These are phyloP conservation scores for Lithosia quadra DNA, from an alignment of 2,888 invertebrate species.

Conservation along the genomic window DNA sequence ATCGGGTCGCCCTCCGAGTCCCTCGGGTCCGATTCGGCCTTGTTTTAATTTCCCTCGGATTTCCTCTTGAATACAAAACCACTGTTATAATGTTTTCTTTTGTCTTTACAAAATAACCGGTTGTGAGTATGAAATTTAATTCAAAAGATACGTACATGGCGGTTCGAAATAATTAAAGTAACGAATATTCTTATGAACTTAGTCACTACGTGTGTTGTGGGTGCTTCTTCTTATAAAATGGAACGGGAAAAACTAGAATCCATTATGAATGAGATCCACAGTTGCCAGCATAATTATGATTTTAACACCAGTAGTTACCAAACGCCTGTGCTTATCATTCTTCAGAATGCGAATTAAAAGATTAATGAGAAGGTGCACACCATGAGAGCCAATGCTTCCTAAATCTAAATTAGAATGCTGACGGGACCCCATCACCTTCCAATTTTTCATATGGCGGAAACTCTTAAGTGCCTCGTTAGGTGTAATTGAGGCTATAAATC, in stretches of 20 bases:
- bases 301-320: background rate
- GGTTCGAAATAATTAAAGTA: background rate
- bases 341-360: background rate
- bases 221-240: no score
- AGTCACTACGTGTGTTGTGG: background rate
- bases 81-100: slow-evolving; percentile 50
- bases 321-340: background rate
- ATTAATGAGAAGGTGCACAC: background rate
- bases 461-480: background rate
- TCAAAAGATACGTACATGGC: slow-evolving; percentile 18
- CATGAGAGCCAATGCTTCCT: background rate
- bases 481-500: background rate
- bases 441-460: background rate
- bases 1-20: slow-evolving; percentile 51
- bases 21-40: slow-evolving; percentile 54
- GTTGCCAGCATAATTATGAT: background rate
- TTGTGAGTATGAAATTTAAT: slow-evolving; percentile 23
- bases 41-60: slow-evolving; percentile 62
- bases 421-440: background rate
- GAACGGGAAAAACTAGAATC: no score
- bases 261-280: background rate
- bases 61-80: slow-evolving; percentile 56
- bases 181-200: background rate
- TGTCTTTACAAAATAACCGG: slow-evolving; percentile 35
- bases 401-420: background rate